Percentiles rank a stretch among this genome's conserved stretches.
Evolutionary conservation across 2,797 vertebrate species (phyloP).

Genomic region (Phaenicophaeus curvirostris): DNA sequence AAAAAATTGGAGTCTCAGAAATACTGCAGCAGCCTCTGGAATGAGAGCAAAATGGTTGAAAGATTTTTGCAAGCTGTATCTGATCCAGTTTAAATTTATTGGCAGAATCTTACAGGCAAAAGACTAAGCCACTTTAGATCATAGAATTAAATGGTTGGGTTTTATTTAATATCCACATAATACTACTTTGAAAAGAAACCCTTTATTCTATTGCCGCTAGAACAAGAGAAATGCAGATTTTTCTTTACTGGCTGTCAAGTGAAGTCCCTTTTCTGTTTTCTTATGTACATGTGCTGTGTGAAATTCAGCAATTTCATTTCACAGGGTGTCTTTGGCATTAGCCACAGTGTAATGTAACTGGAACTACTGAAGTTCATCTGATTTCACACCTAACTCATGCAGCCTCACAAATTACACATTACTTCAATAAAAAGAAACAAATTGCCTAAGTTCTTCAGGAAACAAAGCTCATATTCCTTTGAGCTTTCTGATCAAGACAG

Average conservation of each 20-base stretch:
- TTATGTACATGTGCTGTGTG: constrained; percentile 7
- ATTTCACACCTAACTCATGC: constrained; percentile 61
- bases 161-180: constrained; percentile 62
- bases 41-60: constrained; percentile 3
- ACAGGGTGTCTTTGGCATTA: constrained; percentile 65
- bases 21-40: neutral
- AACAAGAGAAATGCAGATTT: constrained; percentile 54
- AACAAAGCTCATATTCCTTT: neutral
- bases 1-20: neutral
- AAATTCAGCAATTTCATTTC: constrained; percentile 64
- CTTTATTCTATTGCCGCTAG: constrained; percentile 7
- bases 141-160: constrained; percentile 31
- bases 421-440: neutral
- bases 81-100: constrained; percentile 50
- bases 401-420: constrained; percentile 20
- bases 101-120: constrained; percentile 23
- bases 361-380: constrained; percentile 51
- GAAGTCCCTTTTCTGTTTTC: constrained; percentile 3
- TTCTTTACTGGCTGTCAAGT: constrained; percentile 25
- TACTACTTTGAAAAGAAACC: constrained; percentile 47
- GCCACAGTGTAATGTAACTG: constrained; percentile 49
- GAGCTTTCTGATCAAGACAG: neutral
- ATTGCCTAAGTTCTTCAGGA: neutral
- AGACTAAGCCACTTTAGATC: constrained; percentile 34
- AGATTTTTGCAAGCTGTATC: constrained; percentile 28